Evolutionary conservation across 1,140 invertebrate genomes (phyloP), one percentile per base, ranked within the genome.

Genomic region (Colletes latitarsis): DNA sequence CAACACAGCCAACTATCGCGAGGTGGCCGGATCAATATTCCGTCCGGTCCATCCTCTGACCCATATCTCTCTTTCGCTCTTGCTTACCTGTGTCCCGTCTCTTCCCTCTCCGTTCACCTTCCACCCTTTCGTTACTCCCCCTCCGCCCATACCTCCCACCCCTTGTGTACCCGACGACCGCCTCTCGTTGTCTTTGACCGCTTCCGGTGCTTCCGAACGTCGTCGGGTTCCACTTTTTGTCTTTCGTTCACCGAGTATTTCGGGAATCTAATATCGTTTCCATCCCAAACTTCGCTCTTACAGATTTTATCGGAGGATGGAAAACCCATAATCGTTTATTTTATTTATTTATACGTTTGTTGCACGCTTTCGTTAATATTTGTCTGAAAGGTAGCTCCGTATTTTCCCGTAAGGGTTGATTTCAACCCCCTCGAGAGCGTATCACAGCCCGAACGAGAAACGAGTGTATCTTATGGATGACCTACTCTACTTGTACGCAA

Each of bases 31-130:
- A 93, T 93, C 92, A 93, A 93, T 93, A 93, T 93, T 92, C 91
- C 91, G 92, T 91, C 91, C 91, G 91, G 92, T 93, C 92, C 92
- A 93, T 93, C 92, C 91, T 92, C 91, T 92, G 92, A 93, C 92
- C 91, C 89, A 91, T 92, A 91, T 92, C 89, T 91, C 89, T 90
- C 89, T 89, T 91, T 91, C 88, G 85, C 89, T 91, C 90, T 89
- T 88, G 89, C 86, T 90, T 91, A 84, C 87, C 69, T 80, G 70
- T 77, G 68, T 62, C 67, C 69, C 82, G 49, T 77, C 63, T 85
- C 68, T 70, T 30, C 60, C 68, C 9, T 72, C 49, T 86, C 67
- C 67, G 64, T 77, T 73, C 39, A 68, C 83, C 55, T 58, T 68
- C 69, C 66, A 63, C 49, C 41, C 62, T 52, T 17, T 57, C 76